A percentile compares a stretch with the other conserved stretches of the same genome.
phyloP scores from a whole-genome alignment of 2,888 invertebrate species.

The Polyploca ridens region DNA sequence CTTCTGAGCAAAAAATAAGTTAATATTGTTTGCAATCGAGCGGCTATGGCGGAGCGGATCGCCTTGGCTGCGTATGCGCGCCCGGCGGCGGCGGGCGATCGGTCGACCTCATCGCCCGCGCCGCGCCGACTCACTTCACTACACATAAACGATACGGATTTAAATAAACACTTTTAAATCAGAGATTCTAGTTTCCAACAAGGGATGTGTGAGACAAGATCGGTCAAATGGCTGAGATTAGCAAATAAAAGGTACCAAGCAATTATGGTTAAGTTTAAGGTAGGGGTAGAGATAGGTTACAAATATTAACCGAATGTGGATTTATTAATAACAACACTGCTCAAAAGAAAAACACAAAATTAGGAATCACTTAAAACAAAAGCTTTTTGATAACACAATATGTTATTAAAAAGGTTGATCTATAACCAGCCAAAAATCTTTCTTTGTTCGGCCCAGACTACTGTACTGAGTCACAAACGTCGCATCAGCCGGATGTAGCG shows the following conservation, averaged over 20 bases:
- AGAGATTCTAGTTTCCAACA: not conserved
- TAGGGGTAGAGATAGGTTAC: no score
- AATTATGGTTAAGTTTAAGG: no score
- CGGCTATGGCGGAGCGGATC: slow-evolving; percentile 1
- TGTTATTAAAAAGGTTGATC: no score
- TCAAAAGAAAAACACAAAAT: no score
- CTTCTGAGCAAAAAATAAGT: slow-evolving; percentile 7
- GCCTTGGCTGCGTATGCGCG: slow-evolving; percentile 6
- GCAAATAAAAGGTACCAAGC: not conserved
- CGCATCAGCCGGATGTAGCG: slow-evolving; percentile 12
- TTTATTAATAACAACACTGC: no score
- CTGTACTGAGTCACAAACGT: slow-evolving; percentile 2
- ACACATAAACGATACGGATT: slow-evolving; percentile 3
- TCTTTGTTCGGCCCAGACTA: not conserved
- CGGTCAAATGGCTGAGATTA: not conserved
- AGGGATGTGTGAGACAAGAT: not conserved
- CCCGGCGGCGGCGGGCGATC: not conserved
- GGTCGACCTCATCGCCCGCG: slow-evolving; percentile 11
- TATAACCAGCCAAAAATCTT: not conserved
- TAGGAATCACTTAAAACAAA: no score
- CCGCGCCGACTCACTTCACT: slow-evolving; percentile 8
- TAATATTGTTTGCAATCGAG: slow-evolving; percentile 10
- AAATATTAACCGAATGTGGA: no score
- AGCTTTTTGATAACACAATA: no score
- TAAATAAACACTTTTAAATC: slow-evolving; percentile 6